Base-by-base conservation (phyloP, 1,140 invertebrate species). In the Odontomachus brunneus region DNA sequence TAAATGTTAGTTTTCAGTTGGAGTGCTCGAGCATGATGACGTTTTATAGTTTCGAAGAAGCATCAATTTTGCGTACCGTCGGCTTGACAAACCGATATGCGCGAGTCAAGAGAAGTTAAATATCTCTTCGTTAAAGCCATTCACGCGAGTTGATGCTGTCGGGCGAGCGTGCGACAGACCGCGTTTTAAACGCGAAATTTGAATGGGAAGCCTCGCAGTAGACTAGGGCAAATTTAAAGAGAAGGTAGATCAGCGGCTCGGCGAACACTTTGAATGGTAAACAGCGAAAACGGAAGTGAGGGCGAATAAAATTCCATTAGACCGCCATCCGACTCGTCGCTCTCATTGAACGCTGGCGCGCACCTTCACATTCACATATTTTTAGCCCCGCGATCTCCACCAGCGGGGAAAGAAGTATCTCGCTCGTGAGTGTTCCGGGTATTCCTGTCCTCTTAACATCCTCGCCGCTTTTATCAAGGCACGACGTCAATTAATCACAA, bases 281-380 rank as follows among this genome's bases (percentile, higher is more conserved):
- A 80, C 51, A 80, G n/a, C 33, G n/a, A 69, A 22, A 80, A 59
- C 75, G 59, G 38, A 71, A 69, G 75, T 22, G 51, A 78, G 69
- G 62, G 22, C 22, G 51, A 80, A 80, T 80, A 69, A 80, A 71
- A 69, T 80, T 57, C 51, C 65, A 80, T 80, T 69, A 80, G 29
- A 69, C 22, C 15, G 74, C 33, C 60, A 24, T 80, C 33, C 51
- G 53, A 59, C 71, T 80, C 69, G 17, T 53, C 22, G 17, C 17
- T 80, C 19, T 80, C 51, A 80, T 80, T 48, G 33, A 48, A 14
- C 38, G 29, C 29, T 17, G 15, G 38, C 26, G n/a, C 44, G 38
- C 49, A 33, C 44, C 24, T 33, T 69, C 67, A 44, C 62, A 26
- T 57, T 69, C 33, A 26, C 55, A 80, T 26, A 69, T 78, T 69